Evolutionary conservation across 37 sponge, comb jelly and placozoan species (phyloP).

Genomic region (Eunapius fragilis): DNA sequence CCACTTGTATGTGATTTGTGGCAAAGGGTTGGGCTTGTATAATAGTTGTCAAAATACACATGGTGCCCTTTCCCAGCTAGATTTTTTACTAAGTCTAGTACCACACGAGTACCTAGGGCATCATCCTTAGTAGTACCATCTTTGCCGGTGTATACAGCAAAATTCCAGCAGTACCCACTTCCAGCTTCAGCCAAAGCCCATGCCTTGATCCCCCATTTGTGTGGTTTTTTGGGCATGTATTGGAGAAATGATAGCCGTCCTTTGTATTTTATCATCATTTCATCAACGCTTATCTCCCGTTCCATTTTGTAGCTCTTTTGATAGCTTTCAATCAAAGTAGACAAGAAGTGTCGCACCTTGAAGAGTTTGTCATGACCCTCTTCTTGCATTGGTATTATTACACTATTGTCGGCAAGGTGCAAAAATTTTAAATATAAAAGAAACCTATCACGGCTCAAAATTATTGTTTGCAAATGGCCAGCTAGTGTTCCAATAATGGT

Average conservation of each 20-base stretch:
- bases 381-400: neutral
- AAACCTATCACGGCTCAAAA: neutral
- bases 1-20: neutral
- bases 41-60: slow-evolving; percentile 48
- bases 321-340: neutral
- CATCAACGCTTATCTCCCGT: slow-evolving; percentile 16
- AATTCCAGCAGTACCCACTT: slow-evolving; percentile 23
- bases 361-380: neutral
- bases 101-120: neutral
- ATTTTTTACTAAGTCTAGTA: neutral
- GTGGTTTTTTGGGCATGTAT: slow-evolving; percentile 25
- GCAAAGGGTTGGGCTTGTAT: slow-evolving; percentile 46
- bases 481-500: neutral
- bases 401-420: neutral
- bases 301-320: neutral
- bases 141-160: slow-evolving; percentile 21
- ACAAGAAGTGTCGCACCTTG: neutral
- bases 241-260: slow-evolving; percentile 36
- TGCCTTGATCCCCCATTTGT: slow-evolving; percentile 46
- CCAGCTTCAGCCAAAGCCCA: slow-evolving; percentile 29
- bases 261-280: slow-evolving; percentile 30
- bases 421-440: neutral
- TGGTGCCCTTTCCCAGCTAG: slow-evolving; percentile 27
- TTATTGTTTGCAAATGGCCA: neutral
- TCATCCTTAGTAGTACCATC: neutral